These are phyloP conservation scores for Desmophyllum pertusum DNA, from an alignment of 92 coral and sea anemone genomes.

Conservation along the genomic window DNA sequence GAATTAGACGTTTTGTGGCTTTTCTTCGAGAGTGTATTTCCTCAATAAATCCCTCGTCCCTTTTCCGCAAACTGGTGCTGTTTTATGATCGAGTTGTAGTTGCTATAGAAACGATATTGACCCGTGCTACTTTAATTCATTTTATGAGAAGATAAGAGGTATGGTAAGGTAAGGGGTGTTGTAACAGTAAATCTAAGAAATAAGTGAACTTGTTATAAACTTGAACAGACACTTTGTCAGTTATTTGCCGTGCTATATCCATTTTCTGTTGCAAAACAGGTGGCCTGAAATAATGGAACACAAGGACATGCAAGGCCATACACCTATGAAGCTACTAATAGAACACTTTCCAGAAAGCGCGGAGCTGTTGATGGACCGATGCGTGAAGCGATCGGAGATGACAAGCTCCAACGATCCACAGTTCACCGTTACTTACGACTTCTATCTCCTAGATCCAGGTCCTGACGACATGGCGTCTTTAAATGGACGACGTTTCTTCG, in stretches of 20 bases:
- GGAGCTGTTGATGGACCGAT: constrained; percentile 61
- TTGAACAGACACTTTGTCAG: neutral
- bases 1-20: too few relatives aligned
- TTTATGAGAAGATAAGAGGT: too few relatives aligned
- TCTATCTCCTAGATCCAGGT: constrained; percentile 78
- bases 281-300: constrained; percentile 69
- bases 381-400: constrained; percentile 54
- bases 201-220: too few relatives aligned
- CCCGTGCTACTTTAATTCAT: too few relatives aligned
- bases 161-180: too few relatives aligned
- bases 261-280: constrained; percentile 22
- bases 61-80: too few relatives aligned
- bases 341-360: constrained; percentile 77
- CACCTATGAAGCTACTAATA: constrained; percentile 72
- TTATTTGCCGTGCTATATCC: too few relatives aligned
- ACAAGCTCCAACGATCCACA: constrained; percentile 47
- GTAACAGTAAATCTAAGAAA: too few relatives aligned
- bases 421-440: constrained; percentile 71
- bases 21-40: too few relatives aligned
- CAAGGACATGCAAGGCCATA: constrained; percentile 34
- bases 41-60: too few relatives aligned
- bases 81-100: too few relatives aligned
- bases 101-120: too few relatives aligned
- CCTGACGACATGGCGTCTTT: constrained; percentile 60
- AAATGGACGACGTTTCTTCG: constrained; percentile 62